phyloP scores from a whole-genome alignment of 2,888 invertebrate species.

The Drepanosiphum platanoidis region DNA sequence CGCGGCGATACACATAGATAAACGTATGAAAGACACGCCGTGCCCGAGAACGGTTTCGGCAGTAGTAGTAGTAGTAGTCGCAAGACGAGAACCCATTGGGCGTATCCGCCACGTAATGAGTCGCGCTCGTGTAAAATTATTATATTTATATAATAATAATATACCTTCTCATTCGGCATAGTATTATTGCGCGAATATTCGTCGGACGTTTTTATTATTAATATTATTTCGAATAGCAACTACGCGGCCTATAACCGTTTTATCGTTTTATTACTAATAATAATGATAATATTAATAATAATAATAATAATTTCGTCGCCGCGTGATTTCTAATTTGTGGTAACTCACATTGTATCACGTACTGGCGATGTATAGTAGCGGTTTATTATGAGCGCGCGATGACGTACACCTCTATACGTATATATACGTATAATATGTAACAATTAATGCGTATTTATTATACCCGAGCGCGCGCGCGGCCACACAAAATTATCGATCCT shows the following conservation, averaged over 20 bases:
- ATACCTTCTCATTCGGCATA: too few species aligned
- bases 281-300: background rate
- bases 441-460: background rate
- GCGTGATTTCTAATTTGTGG: background rate
- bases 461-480: background rate
- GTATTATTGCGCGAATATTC: too few species aligned
- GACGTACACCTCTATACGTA: background rate
- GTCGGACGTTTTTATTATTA: too few species aligned
- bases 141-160: too few species aligned
- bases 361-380: background rate
- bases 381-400: background rate
- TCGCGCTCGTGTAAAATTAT: background rate
- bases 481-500: conserved; percentile 11
- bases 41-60: background rate
- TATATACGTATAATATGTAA: background rate
- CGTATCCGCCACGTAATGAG: background rate
- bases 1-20: background rate
- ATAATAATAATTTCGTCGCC: background rate
- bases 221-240: too few species aligned
- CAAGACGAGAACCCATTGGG: background rate
- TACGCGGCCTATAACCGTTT: background rate
- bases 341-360: conserved; percentile 21
- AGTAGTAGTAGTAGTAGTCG: too few species aligned
- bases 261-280: conserved; percentile 5
- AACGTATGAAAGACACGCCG: background rate